Evolutionary conservation across 2,797 vertebrate species (phyloP), one percentile per base, ranked within the genome.

Genomic region (Squalus acanthias): DNA sequence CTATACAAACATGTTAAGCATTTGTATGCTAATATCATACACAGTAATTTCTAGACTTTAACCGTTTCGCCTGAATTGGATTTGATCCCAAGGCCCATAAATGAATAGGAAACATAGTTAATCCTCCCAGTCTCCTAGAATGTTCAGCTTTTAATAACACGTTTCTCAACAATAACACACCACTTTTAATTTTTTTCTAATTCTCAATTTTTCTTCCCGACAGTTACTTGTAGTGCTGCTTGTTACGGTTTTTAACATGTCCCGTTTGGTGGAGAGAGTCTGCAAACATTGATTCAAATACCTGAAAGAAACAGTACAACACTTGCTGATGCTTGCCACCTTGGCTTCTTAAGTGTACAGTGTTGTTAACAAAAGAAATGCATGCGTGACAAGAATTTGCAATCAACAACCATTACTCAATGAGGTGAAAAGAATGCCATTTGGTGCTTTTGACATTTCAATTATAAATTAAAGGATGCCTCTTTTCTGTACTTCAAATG

Each of bases 241-340:
- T 95, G 94, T 57, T 74, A 46, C 10, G 94, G 94, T 76, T 95
- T 92, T n/a, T 95, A 39, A 95, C 50, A 95, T 57, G 94, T 76
- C 70, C 57, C 46, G 6, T 76, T 76, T 60, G 70, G 94, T 76
- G 24, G 0, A 69, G 63, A 72, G 50, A 26, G 29, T 74, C 70
- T 76, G 69, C 50, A 95, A 53, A 57, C 94, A 57, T 72, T 72
- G 22, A 95, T 76, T 95, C 60, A 33, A 72, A 53, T 95, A 76
- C 70, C 46, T 57, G 94, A 57, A 10, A 57, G 70, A 72, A 50
- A 69, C 91, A 2, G 2, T 93, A 67, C 65, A 69, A 46, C 67
- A 60, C 69, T 57, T 74, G 72, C 94, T 76, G 53, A 57, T 93
- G 94, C 94, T 60, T 57, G 94, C 29, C 70, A 95, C 3, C 46